Evolutionary conservation across 2,113 vertebrate species (phyloP), one percentile per base, ranked within the genome.

Genomic region (Ardeotis arabs): DNA sequence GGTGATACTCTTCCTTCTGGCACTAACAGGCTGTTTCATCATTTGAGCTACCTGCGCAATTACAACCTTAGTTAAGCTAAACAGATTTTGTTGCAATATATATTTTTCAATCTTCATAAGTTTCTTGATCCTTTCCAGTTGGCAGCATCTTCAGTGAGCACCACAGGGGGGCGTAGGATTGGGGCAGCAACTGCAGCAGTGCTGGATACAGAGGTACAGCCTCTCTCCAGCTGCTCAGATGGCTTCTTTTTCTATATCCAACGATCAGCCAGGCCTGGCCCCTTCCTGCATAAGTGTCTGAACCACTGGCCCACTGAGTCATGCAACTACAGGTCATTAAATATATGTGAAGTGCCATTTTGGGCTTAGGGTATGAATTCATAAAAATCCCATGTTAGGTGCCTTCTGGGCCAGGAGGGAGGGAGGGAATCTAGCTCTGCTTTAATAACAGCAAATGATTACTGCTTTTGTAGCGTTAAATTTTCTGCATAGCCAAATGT

Each of bases 231-330:
- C 59, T 76, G 53, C 68, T 82, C 50, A 33, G 35, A 53, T 35
- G 52, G 31, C n/a, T 91, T 3, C 63, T 92, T 3, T 60, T 83
- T 76, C 72, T 37, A 5, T 18, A 35, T 6, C 21, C 27, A 73
- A 1, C 0, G 0, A 41, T 55, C 47, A 59, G 22, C 23, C 8
- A 5, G 24, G n/a, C 44, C 45, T 77, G 41, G 21, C 53, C 72
- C n/a, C 16, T 86, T 75, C 58, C 72, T 68, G 17, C 3, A 0
- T 45, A n/a, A 70, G 37, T 2, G 1, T 13, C 56, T 72, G 52
- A 75, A 31, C 66, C 9, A 2, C 4, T 4, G 1, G 12, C 77
- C 58, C 58, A 50, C 64, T 28, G 20, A 90, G 52, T 75, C 88
- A 50, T 33, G 21, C 24, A 74, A 12, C 60, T 69, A 35, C 0